phyloP scores from a whole-genome alignment of 2,888 invertebrate genomes.

The Tholera decimalis region DNA sequence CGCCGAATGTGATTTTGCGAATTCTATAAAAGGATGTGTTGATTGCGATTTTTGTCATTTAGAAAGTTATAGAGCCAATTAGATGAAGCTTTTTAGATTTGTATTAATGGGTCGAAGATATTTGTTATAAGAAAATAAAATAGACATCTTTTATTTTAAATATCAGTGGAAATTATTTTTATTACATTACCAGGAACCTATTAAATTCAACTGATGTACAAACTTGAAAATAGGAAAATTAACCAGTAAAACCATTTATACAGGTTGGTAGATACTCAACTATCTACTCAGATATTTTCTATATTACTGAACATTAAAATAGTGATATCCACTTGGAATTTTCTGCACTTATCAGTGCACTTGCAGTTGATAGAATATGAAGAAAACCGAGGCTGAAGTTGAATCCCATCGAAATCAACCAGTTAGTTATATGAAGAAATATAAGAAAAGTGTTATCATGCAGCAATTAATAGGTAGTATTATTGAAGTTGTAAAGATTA shows the following conservation, averaged over 20 bases:
- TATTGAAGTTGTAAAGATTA: slow-evolving; percentile 40
- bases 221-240: slow-evolving; percentile 1
- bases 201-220: not conserved
- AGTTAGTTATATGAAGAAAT: slow-evolving; percentile 23
- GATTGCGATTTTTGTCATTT: slow-evolving; percentile 29
- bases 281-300: slow-evolving; percentile 23
- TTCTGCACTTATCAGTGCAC: slow-evolving; percentile 33
- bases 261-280: not conserved
- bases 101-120: slow-evolving; percentile 2
- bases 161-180: not conserved
- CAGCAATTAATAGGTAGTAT: slow-evolving; percentile 14
- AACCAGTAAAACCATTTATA: slow-evolving; percentile 1
- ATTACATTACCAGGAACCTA: not conserved
- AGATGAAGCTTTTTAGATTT: slow-evolving; percentile 17
- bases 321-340: slow-evolving; percentile 31
- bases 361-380: slow-evolving; percentile 27
- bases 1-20: slow-evolving; percentile 16
- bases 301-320: slow-evolving; percentile 28
- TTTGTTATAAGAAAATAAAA: not conserved
- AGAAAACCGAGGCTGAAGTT: slow-evolving; percentile 8
- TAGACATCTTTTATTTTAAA: not conserved
- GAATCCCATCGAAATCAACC: slow-evolving; percentile 29
- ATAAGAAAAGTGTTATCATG: slow-evolving; percentile 20
- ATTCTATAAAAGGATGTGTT: slow-evolving; percentile 42
- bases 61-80: slow-evolving; percentile 35